A percentile compares a stretch with the other conserved stretches of the same genome.
Conservation (phyloP, 2,797 vertebrate species). For the Momotus momota region DNA sequence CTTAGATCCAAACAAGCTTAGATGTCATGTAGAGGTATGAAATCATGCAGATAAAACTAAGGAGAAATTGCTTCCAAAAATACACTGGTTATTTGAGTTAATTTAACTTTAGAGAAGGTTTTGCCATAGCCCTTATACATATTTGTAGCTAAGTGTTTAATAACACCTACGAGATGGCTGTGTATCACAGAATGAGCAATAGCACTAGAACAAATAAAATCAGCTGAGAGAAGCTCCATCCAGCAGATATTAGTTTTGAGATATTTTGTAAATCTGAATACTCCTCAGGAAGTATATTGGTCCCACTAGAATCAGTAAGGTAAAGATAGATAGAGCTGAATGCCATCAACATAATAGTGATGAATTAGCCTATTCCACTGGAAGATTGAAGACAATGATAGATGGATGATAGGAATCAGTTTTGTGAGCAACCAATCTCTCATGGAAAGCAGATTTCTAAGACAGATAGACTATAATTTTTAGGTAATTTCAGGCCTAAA, state of each 20-base stretch:
- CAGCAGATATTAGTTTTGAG: background rate
- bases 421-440: slow-evolving; percentile 44
- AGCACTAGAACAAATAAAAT: background rate
- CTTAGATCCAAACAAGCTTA: background rate
- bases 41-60: background rate
- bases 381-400: slow-evolving; percentile 70
- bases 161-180: background rate
- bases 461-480: slow-evolving; percentile 29
- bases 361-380: slow-evolving; percentile 58
- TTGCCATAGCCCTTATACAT: background rate
- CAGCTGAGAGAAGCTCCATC: background rate
- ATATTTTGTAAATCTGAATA: slow-evolving; percentile 5
- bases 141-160: background rate
- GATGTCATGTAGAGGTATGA: background rate
- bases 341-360: slow-evolving; percentile 60
- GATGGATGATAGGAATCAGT: slow-evolving; percentile 45
- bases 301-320: background rate
- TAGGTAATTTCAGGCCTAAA: slow-evolving; percentile 30
- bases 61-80: background rate
- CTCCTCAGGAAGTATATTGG: background rate
- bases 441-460: slow-evolving; percentile 41
- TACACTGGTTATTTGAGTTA: background rate
- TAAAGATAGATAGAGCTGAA: background rate
- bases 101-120: background rate
- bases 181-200: background rate